phyloP scores from a whole-genome alignment of 2,888 invertebrate species.

The Matsumyia berberina region DNA sequence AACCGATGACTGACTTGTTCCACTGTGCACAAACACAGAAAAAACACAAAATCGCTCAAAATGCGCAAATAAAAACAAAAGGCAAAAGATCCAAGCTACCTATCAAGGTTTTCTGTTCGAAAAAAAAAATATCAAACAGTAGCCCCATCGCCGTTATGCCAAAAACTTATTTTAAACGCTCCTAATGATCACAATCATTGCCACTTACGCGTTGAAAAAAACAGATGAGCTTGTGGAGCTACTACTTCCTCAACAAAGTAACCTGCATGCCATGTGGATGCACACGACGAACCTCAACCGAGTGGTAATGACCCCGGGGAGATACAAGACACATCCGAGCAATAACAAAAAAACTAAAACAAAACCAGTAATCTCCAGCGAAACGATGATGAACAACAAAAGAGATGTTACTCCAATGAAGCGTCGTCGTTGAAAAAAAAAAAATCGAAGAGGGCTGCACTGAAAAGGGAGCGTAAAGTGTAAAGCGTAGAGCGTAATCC shows the following conservation, averaged over 20 bases:
- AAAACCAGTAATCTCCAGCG: conserved; percentile 39
- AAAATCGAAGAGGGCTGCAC: conserved; percentile 12
- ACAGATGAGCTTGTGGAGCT: background rate
- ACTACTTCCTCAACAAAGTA: conserved; percentile 48
- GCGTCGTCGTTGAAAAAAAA: conserved; percentile 9
- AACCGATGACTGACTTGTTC: background rate
- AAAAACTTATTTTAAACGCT: conserved; percentile 51
- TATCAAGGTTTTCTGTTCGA: conserved; percentile 1
- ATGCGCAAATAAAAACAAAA: background rate
- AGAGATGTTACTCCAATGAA: conserved; percentile 14
- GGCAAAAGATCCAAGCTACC: conserved; percentile 4
- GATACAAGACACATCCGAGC: conserved; percentile 44
- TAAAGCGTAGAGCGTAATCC: conserved; percentile 64
- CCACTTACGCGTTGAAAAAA: background rate
- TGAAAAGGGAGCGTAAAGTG: conserved; percentile 13
- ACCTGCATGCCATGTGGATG: conserved; percentile 46
- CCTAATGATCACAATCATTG: conserved; percentile 53
- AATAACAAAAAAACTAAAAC: conserved; percentile 42
- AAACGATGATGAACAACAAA: conserved; percentile 44
- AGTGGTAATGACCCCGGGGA: conserved; percentile 73
- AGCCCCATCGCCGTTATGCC: conserved; percentile 33
- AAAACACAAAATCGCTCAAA: background rate
- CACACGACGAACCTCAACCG: conserved; percentile 43
- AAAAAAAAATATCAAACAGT: conserved; percentile 19
- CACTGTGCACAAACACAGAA: background rate